These are phyloP conservation scores for Chaetogeoica ovagalla DNA, from an alignment of 2,888 invertebrate genomes.

Conservation along the genomic window DNA sequence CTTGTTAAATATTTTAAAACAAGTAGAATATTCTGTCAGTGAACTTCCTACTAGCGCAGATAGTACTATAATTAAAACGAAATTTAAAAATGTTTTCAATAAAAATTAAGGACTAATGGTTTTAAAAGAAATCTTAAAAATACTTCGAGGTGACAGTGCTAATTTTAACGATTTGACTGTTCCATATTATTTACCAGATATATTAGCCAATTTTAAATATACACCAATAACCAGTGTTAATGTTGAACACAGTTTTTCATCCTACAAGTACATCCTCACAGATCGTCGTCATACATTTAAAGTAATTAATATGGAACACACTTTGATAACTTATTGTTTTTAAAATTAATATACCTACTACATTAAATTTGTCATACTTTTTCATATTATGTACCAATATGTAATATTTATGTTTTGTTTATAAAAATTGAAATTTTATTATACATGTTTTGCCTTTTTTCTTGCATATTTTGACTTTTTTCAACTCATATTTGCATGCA, in stretches of 20 bases:
- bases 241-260: neutral
- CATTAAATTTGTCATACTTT: neutral
- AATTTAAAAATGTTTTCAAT: conserved; percentile 2
- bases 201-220: conserved; percentile 7
- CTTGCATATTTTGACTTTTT: too few relatives aligned
- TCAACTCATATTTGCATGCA: too few relatives aligned
- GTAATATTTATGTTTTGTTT: neutral
- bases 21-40: neutral
- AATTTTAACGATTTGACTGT: neutral
- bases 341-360: neutral
- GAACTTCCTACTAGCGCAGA: neutral
- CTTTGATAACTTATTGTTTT: conserved; percentile 15
- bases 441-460: too few relatives aligned
- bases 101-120: neutral
- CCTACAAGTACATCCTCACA: neutral
- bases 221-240: neutral
- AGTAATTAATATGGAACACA: neutral
- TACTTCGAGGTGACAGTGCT: neutral
- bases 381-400: conserved; percentile 5
- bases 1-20: neutral
- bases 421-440: too few relatives aligned
- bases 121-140: neutral
- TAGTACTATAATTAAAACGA: conserved; percentile 8
- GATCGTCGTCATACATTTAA: neutral
- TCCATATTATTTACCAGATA: conserved; percentile 8